Evolutionary conservation across 2,113 vertebrate species (phyloP).

Genomic region (Sturnira hondurensis): DNA sequence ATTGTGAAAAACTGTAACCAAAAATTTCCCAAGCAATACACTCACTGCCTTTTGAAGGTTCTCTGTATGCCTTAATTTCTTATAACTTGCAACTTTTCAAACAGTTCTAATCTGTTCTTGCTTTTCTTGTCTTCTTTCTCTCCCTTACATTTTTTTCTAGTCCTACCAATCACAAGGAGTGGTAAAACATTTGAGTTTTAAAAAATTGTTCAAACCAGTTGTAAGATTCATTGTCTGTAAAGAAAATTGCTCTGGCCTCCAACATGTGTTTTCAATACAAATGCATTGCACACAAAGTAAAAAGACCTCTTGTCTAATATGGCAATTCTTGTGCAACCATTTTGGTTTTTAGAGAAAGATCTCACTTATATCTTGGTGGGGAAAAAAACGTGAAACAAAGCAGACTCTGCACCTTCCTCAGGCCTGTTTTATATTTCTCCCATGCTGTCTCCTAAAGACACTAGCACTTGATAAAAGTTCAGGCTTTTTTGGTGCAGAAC

Average conservation of each 20-base stretch:
- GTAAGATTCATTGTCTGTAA: constrained; percentile 66
- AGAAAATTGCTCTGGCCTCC: constrained; percentile 68
- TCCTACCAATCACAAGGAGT: constrained; percentile 8
- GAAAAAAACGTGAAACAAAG: constrained; percentile 34
- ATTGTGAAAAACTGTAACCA: neutral
- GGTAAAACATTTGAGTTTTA: constrained; percentile 12
- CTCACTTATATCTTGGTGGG: constrained; percentile 64
- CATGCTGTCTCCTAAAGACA: constrained; percentile 73
- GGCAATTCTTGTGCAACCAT: constrained; percentile 52
- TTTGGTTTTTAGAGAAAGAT: constrained; percentile 60
- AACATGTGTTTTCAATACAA: constrained; percentile 59
- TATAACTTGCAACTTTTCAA: neutral
- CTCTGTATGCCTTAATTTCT: neutral
- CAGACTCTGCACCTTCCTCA: constrained; percentile 58
- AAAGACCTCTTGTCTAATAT: constrained; percentile 57
- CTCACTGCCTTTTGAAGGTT: neutral
- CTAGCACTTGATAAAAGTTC: constrained; percentile 72
- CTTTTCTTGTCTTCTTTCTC: constrained; percentile 37
- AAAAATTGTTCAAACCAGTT: neutral
- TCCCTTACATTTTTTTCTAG: neutral
- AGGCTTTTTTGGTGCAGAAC: constrained; percentile 16
- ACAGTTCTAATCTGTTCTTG: neutral
- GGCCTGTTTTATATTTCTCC: constrained; percentile 75
- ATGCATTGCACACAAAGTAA: constrained; percentile 53
- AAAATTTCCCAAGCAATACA: neutral